These are phyloP conservation scores for Ciconia stormi DNA, from an alignment of 2,113 vertebrate genomes.

Conservation along the genomic window DNA sequence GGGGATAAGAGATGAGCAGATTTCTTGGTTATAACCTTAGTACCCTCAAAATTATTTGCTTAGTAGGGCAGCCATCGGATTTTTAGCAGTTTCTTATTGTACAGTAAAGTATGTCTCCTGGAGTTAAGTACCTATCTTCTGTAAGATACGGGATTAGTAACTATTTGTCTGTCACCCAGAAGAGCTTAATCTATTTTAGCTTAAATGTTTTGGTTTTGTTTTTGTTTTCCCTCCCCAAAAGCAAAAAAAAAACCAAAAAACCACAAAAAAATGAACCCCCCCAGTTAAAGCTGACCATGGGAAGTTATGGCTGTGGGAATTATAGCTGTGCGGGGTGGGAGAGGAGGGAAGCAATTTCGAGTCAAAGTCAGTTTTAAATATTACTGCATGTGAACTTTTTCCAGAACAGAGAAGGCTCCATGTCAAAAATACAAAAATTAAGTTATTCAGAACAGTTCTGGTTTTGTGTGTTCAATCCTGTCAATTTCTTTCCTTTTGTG, in stretches of 20 bases:
- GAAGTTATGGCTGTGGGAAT: neutral
- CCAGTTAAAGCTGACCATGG: neutral
- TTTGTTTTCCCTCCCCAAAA: neutral
- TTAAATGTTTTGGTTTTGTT: neutral
- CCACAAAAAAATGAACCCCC: no score
- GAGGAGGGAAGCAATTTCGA: neutral
- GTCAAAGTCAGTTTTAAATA: neutral
- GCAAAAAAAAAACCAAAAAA: neutral
- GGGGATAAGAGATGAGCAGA: neutral
- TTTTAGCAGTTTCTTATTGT: neutral
- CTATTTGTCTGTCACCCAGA: neutral
- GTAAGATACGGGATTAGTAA: neutral
- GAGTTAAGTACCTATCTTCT: neutral
- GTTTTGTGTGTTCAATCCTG: neutral
- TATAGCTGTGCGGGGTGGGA: neutral
- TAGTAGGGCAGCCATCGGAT: neutral
- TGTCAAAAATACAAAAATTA: neutral
- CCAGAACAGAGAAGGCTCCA: neutral
- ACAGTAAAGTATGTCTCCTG: neutral
- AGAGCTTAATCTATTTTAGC: neutral
- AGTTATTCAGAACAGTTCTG: neutral
- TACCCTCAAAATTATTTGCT: neutral
- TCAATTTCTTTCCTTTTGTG: neutral
- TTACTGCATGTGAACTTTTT: neutral
- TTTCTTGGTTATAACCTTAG: neutral